phyloP scores from a whole-genome alignment of 2,113 vertebrate genomes.

The Macroglossus sobrinus region DNA sequence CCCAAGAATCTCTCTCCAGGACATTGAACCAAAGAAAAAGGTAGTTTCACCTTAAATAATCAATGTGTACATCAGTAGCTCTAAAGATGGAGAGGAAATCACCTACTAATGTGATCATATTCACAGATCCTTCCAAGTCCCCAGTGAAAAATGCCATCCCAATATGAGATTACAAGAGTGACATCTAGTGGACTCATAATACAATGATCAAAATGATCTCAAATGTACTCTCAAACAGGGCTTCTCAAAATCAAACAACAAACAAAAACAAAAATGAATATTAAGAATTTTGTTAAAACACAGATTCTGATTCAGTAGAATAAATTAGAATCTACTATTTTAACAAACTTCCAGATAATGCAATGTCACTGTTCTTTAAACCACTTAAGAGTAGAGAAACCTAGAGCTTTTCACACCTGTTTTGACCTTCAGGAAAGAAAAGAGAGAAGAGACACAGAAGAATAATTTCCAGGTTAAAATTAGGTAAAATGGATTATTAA shows the following conservation, averaged over 20 bases:
- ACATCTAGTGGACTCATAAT: slow-evolving; percentile 82
- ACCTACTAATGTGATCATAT: slow-evolving; percentile 52
- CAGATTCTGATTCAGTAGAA: neutral
- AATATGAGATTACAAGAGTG: slow-evolving; percentile 82
- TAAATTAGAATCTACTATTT: neutral
- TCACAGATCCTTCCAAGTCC: neutral
- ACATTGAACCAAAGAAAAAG: neutral
- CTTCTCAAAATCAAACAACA: slow-evolving; percentile 10
- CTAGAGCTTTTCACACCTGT: neutral
- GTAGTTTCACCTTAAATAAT: slow-evolving; percentile 59
- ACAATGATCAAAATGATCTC: slow-evolving; percentile 61
- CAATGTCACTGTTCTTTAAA: neutral
- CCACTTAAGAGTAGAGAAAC: neutral
- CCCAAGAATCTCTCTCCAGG: neutral
- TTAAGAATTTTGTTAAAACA: neutral
- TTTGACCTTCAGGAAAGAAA: neutral
- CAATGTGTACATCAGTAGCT: slow-evolving; percentile 50
- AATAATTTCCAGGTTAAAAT: slow-evolving; percentile 26
- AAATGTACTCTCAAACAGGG: neutral
- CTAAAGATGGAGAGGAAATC: slow-evolving; percentile 42
- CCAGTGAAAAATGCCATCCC: slow-evolving; percentile 8
- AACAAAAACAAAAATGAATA: neutral
- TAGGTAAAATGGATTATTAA: neutral
- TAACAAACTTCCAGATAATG: neutral
- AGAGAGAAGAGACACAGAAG: neutral